phyloP scores from a whole-genome alignment of 2,888 invertebrate species.

The Synergus gifuensis region DNA sequence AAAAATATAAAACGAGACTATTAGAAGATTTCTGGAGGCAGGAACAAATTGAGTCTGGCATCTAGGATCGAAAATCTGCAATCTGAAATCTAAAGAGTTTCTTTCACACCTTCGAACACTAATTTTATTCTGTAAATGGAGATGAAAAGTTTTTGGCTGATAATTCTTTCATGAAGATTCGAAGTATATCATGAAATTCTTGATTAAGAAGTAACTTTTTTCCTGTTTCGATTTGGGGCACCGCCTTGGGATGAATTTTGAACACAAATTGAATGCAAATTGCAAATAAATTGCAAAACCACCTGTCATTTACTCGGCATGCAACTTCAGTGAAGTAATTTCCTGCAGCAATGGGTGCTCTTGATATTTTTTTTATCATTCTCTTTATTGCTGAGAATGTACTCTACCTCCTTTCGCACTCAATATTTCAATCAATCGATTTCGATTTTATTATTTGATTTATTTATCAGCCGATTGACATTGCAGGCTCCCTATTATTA shows the following conservation, averaged over 20 bases:
- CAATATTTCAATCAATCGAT: neutral
- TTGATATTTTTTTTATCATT: neutral
- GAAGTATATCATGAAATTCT: neutral
- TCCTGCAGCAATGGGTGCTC: conserved; percentile 39
- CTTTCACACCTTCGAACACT: conserved; percentile 6
- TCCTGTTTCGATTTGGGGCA: neutral
- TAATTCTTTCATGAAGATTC: neutral
- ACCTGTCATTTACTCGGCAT: conserved; percentile 61
- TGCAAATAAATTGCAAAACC: conserved; percentile 68
- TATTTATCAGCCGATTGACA: neutral
- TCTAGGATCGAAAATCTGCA: neutral
- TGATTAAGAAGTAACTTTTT: neutral
- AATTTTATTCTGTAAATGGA: neutral
- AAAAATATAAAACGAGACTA: conserved; percentile 37
- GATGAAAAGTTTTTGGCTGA: neutral
- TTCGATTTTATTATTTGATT: neutral
- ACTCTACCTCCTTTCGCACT: neutral
- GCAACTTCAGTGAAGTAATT: conserved; percentile 68
- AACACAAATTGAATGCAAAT: conserved; percentile 70
- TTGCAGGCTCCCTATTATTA: neutral
- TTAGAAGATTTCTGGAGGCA: neutral
- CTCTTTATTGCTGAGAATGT: neutral
- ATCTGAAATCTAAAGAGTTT: conserved; percentile 11
- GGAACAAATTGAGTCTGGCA: conserved; percentile 15
- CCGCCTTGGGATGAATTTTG: conserved; percentile 59